Evolutionary conservation across 2,113 vertebrate genomes (phyloP).

Genomic region (Rhinoderma darwinii): DNA sequence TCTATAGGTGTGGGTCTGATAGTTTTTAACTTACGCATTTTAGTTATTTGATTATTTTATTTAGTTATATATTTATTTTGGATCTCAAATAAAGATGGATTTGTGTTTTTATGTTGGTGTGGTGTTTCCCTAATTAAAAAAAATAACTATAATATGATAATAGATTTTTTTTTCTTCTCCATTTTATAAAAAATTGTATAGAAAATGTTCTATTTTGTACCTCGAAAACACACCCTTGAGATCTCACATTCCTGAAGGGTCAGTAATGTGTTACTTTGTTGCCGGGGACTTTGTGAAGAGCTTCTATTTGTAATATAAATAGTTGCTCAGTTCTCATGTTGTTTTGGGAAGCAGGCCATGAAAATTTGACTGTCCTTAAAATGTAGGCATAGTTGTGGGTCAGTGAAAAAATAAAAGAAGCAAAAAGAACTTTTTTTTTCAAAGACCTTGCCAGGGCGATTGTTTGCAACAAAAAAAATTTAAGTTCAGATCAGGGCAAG

Average conservation of each 20-base stretch:
- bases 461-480: constrained; percentile 34
- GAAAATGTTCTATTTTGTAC: neutral
- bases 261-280: constrained; percentile 30
- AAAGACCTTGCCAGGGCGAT: constrained; percentile 22
- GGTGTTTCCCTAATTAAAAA: too few species aligned
- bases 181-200: neutral
- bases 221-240: constrained; percentile 4
- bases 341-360: constrained; percentile 53
- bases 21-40: too few species aligned
- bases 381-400: constrained; percentile 54
- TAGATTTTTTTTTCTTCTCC: neutral
- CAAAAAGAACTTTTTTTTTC: constrained; percentile 41
- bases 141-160: too few species aligned
- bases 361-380: constrained; percentile 50
- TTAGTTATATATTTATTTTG: too few species aligned
- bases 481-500: constrained; percentile 56
- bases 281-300: constrained; percentile 19
- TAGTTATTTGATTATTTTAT: too few species aligned
- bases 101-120: too few species aligned
- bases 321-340: constrained; percentile 45
- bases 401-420: constrained; percentile 48
- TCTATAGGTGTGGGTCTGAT: too few species aligned
- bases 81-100: too few species aligned
- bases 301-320: constrained; percentile 46
- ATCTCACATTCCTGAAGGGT: neutral